Evolutionary conservation across 2,113 vertebrate genomes (phyloP).

Genomic region (Butastur rufipennis): DNA sequence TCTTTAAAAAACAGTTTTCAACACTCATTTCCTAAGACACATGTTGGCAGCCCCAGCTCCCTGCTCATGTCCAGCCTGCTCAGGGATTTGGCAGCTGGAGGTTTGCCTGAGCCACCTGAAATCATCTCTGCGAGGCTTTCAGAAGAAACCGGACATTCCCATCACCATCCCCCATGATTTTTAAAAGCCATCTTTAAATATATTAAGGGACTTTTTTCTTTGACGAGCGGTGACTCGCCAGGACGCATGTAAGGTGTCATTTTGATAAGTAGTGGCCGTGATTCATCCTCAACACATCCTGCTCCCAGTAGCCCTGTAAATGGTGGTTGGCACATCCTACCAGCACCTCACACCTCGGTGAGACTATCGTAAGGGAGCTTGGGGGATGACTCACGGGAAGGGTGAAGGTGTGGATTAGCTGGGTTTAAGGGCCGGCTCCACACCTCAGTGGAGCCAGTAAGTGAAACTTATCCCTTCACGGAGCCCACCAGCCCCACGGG

Average conservation of each 20-base stretch:
- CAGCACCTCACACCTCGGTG: neutral
- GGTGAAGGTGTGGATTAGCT: neutral
- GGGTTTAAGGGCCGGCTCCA: neutral
- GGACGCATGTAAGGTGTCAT: neutral
- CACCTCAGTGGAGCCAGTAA: neutral
- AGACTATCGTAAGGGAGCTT: neutral
- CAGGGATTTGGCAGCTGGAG: neutral
- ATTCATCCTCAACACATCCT: neutral
- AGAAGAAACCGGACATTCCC: neutral
- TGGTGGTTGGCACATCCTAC: neutral
- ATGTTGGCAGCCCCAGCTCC: neutral
- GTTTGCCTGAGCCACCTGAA: neutral
- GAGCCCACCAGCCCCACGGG: neutral
- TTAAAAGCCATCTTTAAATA: neutral
- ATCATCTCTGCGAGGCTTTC: neutral
- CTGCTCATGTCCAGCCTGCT: neutral
- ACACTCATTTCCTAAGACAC: neutral
- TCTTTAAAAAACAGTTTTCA: neutral
- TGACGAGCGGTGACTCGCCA: neutral
- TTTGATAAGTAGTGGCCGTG: neutral
- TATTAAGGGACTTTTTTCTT: neutral
- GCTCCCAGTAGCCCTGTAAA: neutral
- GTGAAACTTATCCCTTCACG: fast-evolving
- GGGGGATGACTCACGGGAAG: neutral
- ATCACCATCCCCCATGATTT: fast-evolving